These are phyloP conservation scores for Lasioglossum morio DNA, from an alignment of 2,888 invertebrate genomes.

Conservation along the genomic window DNA sequence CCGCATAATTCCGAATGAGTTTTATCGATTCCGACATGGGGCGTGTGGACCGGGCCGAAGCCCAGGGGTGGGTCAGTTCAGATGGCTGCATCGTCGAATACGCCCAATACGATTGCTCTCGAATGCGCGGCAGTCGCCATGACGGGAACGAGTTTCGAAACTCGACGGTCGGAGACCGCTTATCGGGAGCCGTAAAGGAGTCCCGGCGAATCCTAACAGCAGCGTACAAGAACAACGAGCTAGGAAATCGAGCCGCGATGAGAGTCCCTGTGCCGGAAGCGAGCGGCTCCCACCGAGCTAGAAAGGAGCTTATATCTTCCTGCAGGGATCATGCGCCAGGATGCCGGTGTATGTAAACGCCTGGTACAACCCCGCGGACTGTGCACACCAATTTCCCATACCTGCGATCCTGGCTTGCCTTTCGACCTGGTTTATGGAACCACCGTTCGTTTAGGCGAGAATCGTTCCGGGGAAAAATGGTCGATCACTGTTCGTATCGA, in stretches of 20 bases:
- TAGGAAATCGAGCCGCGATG: conserved; percentile 57
- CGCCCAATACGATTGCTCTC: conserved; percentile 57
- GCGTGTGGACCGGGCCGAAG: not conserved
- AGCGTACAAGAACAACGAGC: conserved; percentile 37
- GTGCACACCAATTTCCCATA: conserved; percentile 33
- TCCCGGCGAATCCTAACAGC: conserved; percentile 32
- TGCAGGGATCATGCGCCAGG: conserved; percentile 39
- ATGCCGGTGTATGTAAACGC: conserved; percentile 21
- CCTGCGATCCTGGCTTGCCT: not conserved
- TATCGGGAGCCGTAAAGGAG: conserved; percentile 52
- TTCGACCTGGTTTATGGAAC: not conserved
- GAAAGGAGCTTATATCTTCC: conserved; percentile 45
- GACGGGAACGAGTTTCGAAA: conserved; percentile 62
- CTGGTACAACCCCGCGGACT: conserved; percentile 9
- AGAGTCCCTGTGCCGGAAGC: conserved; percentile 33
- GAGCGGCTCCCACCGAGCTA: conserved; percentile 20
- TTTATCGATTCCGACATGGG: conserved; percentile 49
- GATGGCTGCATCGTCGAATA: conserved; percentile 41
- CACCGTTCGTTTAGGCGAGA: not conserved
- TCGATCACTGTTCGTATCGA: not conserved
- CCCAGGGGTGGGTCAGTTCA: conserved; percentile 16
- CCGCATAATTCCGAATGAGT: conserved; percentile 59
- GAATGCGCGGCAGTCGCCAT: conserved; percentile 48
- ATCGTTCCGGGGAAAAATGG: not conserved
- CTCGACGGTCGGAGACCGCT: conserved; percentile 41